Evolutionary conservation across 2,113 vertebrate genomes (phyloP).

Genomic region (Anolis sagrei): DNA sequence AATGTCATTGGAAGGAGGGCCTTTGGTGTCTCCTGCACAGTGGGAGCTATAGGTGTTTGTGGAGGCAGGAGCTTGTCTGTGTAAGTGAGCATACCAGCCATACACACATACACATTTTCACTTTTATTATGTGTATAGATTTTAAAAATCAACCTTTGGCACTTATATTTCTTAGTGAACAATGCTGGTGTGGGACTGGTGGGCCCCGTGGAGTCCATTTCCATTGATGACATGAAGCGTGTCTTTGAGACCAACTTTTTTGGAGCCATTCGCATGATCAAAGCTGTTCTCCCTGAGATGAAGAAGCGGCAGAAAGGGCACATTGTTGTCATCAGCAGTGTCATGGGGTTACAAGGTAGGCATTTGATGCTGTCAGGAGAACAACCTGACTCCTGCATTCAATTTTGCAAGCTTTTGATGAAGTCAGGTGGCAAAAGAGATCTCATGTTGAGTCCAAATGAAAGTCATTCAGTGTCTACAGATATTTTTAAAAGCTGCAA

Average conservation of each 20-base stretch:
- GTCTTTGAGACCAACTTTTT: conserved; percentile 96
- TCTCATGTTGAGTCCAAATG: neutral
- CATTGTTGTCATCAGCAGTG: conserved; percentile 91
- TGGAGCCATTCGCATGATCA: conserved; percentile 88
- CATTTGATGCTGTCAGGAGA: neutral
- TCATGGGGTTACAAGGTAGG: conserved; percentile 80
- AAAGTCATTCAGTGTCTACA: neutral
- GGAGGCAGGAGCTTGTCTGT: too few relatives aligned
- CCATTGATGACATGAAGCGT: conserved; percentile 85
- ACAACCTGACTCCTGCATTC: neutral
- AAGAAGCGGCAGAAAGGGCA: conserved; percentile 86
- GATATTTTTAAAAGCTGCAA: neutral
- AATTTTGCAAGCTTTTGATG: neutral
- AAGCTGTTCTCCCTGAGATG: conserved; percentile 91
- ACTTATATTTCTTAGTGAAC: conserved; percentile 79
- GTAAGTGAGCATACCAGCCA: too few relatives aligned
- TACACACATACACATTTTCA: too few relatives aligned
- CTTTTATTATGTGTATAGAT: too few relatives aligned
- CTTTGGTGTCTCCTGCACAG: too few relatives aligned
- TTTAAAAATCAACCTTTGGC: neutral
- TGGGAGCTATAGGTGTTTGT: too few relatives aligned
- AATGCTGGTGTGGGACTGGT: conserved; percentile 90
- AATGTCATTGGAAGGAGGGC: too few relatives aligned
- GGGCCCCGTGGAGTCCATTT: conserved; percentile 89
- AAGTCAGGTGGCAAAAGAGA: neutral